Base-by-base conservation (phyloP, 1,140 invertebrate species). In the Drosophila sp. region DNA sequence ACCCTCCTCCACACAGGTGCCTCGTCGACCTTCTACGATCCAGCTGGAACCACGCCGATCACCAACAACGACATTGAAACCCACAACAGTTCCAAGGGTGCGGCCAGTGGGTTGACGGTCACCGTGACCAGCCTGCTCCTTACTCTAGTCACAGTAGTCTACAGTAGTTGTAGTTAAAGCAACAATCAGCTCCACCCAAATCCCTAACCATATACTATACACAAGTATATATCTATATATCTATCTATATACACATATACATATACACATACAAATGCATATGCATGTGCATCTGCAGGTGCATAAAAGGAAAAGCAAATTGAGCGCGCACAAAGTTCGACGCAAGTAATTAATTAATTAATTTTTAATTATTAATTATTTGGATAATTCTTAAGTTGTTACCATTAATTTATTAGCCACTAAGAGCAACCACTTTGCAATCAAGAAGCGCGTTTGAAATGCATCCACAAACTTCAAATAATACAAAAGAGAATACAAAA, bases 61-160 rank as follows among this genome's bases (percentile, higher is more conserved):
- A 71, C 32, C 14, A 61, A 70, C 43, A 76, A 83, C 40, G 78
- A 89, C 1, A 69, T 72, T 27, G 77, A 76, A 40, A 48, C 64
- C 38, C 71, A 65, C 13, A 64, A 87, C n/a, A 57, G 45, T 25
- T 41, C 67, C 25, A 72, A 74, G 18, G 0, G 46, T 5, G 58
- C 75, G 34, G 61, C 74, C 40, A 62, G 76, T 45, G 41, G 69
- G 6, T 57, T 79, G 56, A 53, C 29, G 18, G 66, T 34, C 61
- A 56, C 41, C 18, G 59, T 83, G 67, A 86, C 76, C 34, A 82
- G 82, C 58, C 69, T 87, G 46, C 84, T 89, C 40, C 76, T 89
- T 69, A 72, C 83, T 75, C 89, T 90, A 90, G 89, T 90, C 89
- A 90, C 86, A 81, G 72, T 78, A 84, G 72, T 78, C 78, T 79